Percentiles rank a stretch among this genome's conserved stretches.
Evolutionary conservation across 2,888 invertebrate species (phyloP).

Genomic region (Eretmocerus hayati): DNA sequence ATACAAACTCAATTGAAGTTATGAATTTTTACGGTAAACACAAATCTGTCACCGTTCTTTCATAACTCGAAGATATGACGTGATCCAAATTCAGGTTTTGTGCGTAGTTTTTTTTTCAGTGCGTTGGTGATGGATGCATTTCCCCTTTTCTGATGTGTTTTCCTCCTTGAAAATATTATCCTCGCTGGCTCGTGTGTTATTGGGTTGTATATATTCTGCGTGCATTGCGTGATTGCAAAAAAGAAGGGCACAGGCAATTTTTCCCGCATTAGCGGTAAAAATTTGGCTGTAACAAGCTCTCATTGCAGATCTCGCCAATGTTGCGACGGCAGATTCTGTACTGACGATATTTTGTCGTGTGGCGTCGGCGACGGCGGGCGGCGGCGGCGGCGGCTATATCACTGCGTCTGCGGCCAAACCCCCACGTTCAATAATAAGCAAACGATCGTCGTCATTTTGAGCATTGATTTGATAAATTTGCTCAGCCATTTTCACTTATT

Average conservation of each 20-base stretch:
- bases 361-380: slow-evolving; percentile 6
- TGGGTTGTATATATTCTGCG: neutral
- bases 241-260: too few relatives aligned
- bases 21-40: neutral
- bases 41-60: too few relatives aligned
- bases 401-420: slow-evolving; percentile 18
- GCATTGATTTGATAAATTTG: slow-evolving; percentile 2
- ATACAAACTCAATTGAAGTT: slow-evolving; percentile 2
- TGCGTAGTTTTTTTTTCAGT: neutral
- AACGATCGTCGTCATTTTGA: slow-evolving; percentile 12
- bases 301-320: too few relatives aligned
- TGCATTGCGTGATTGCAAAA: too few relatives aligned
- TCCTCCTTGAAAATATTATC: slow-evolving; percentile 16
- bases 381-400: slow-evolving; percentile 3
- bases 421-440: slow-evolving; percentile 24
- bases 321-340: too few relatives aligned
- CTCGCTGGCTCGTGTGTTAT: slow-evolving; percentile 15
- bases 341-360: too few relatives aligned
- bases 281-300: too few relatives aligned
- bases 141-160: neutral
- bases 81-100: too few relatives aligned
- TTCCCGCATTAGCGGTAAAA: too few relatives aligned
- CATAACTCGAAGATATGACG: neutral
- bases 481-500: slow-evolving; percentile 3
- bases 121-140: neutral